phyloP scores from a whole-genome alignment of 2,113 vertebrate genomes.

The Pagrus major region DNA sequence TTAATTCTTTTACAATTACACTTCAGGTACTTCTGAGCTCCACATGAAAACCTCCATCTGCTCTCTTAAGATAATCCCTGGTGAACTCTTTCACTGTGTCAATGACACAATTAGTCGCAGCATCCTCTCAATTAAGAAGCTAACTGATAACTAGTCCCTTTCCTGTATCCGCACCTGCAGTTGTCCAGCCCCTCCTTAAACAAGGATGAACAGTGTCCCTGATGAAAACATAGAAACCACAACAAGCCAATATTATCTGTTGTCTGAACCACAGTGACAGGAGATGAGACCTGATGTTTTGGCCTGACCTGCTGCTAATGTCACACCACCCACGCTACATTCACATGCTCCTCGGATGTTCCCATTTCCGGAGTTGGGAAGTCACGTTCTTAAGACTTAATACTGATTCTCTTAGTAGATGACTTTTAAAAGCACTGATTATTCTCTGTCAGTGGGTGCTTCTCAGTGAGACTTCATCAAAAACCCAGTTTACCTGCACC shows the following conservation, averaged over 20 bases:
- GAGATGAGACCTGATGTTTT: not conserved
- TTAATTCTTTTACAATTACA: not conserved
- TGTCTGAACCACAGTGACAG: not conserved
- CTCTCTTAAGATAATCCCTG: conserved; percentile 9
- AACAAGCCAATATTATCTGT: not conserved
- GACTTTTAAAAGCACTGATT: not conserved
- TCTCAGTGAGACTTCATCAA: not conserved
- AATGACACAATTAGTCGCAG: conserved; percentile 8
- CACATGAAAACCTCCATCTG: not conserved
- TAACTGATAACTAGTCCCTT: not conserved
- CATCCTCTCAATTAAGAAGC: conserved; percentile 17
- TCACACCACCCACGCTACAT: too few relatives aligned
- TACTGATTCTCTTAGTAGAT: not conserved
- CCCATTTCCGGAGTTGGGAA: too few relatives aligned
- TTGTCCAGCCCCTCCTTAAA: not conserved
- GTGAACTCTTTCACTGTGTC: conserved; percentile 13
- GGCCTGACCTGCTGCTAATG: not conserved
- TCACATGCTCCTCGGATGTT: too few relatives aligned
- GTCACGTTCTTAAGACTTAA: not conserved
- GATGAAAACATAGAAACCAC: conserved; percentile 4
- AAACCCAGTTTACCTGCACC: not conserved
- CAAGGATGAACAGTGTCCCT: not conserved
- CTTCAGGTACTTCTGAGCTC: not conserved
- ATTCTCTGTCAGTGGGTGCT: not conserved
- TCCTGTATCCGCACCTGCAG: not conserved